Base-by-base conservation (phyloP, 2,888 invertebrate species). In the Drosophila ezoana region DNA sequence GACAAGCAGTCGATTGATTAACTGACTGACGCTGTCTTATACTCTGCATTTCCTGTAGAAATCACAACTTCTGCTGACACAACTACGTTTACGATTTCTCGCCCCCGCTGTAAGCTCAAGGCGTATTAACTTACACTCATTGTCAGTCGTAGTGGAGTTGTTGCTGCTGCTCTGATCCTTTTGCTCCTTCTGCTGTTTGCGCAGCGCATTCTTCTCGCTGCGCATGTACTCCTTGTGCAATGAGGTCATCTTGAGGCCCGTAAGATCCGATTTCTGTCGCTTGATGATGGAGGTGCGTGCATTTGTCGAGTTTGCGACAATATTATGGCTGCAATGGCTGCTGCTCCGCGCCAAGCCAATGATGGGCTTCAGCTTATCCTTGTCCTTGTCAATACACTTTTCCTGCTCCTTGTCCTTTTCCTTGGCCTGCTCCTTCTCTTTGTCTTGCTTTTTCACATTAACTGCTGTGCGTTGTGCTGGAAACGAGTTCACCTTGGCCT, bases 241-340 rank as follows among this genome's bases (percentile, higher is more conserved):
- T 0, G 91, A 91, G 1, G 91, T 92, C 76, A 93, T 93, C 89
- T 93, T 94, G 0, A 94, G 88, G 0, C 94, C 94, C 0, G 95
- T 94, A 0, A 94, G 93, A 76, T 95, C 94, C 0, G 94, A 95
- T 81, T 94, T 95, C 78, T 95, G 95, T 1, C 94, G 81, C 64
- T 92, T 92, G 6, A 92, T 91, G 8, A 81, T 83, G 1, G 89
- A 82, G 40, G 90, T 83, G 18, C 90, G 89, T 18, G 65, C 78
- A 8, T 71, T 71, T 1, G 68, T 18, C 1, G 66, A 6, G 11
- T 57, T 8, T 9, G 28, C 9, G 9, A 49, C 32, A 33, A 38
- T 63, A 38, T n/a, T 61, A 4, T 72, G 14, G 6, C 28, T 40
- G 33, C 51, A 61, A 8, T 68, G 72, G 58, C 65, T 73, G 33